A percentile compares a stretch with the other conserved stretches of the same genome.
Conservation (phyloP, 2,797 vertebrate species). For the Acanthornis magna region DNA sequence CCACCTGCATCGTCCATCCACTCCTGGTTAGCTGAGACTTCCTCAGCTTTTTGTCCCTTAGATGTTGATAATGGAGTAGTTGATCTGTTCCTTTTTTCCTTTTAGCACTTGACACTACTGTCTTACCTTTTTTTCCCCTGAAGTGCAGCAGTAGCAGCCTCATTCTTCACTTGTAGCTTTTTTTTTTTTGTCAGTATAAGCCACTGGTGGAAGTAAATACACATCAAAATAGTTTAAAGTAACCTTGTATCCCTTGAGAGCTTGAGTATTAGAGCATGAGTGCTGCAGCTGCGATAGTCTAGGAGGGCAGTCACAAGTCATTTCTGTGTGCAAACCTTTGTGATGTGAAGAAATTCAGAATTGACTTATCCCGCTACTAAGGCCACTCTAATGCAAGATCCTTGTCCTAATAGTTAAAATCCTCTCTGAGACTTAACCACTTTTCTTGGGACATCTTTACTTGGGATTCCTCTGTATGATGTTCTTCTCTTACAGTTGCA, state of each 20-base stretch:
- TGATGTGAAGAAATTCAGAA: not conserved
- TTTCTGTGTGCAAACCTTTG: not conserved
- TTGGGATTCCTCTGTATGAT: not conserved
- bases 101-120: not conserved
- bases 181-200: not conserved
- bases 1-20: not conserved
- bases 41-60: not conserved
- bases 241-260: not conserved
- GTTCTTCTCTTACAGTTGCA: not conserved
- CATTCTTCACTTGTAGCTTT: not conserved
- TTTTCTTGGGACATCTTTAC: not conserved
- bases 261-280: not conserved
- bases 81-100: not conserved
- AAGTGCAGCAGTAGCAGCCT: not conserved
- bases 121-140: not conserved
- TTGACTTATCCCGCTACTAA: not conserved
- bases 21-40: not conserved
- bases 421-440: not conserved
- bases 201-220: not conserved
- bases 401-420: not conserved
- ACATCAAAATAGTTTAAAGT: not conserved
- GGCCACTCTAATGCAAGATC: not conserved
- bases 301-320: not conserved
- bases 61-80: not conserved
- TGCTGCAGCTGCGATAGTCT: not conserved